These are phyloP conservation scores for Aegithalos caudatus DNA, from an alignment of 2,113 vertebrate genomes.

Conservation along the genomic window DNA sequence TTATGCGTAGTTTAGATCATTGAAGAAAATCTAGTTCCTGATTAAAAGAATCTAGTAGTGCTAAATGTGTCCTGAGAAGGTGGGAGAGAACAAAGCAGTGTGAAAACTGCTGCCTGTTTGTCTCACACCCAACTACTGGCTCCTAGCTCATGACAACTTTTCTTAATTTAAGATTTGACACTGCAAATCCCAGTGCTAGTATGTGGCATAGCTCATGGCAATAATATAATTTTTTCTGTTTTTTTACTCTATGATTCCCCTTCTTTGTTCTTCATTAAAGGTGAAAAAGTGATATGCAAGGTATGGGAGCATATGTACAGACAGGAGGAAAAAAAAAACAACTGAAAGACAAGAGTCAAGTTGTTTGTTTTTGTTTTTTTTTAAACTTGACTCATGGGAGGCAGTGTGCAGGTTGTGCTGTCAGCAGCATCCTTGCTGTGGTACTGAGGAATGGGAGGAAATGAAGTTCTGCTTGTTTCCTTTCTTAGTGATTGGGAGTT, in stretches of 20 bases:
- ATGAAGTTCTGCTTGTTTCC: background rate
- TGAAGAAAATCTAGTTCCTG: background rate
- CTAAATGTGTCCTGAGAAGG: background rate
- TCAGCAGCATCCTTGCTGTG: background rate
- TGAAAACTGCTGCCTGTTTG: background rate
- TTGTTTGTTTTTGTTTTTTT: no score
- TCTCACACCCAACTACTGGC: background rate
- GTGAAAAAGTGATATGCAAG: background rate
- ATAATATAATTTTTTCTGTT: background rate
- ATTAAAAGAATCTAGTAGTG: background rate
- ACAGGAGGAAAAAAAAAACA: fast-evolving
- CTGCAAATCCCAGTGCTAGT: background rate
- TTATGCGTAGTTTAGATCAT: background rate
- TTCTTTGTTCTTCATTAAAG: background rate
- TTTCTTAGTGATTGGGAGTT: background rate
- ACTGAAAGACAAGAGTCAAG: background rate
- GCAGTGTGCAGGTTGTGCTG: background rate
- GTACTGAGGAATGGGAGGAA: fast-evolving
- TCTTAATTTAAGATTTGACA: background rate
- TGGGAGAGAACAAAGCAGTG: background rate
- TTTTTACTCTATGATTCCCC: background rate
- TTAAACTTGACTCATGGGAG: no score
- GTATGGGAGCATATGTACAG: background rate
- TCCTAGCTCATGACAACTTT: background rate
- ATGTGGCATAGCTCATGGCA: background rate